phyloP scores from a whole-genome alignment of 2,113 vertebrate species.

The Daboia siamensis region DNA sequence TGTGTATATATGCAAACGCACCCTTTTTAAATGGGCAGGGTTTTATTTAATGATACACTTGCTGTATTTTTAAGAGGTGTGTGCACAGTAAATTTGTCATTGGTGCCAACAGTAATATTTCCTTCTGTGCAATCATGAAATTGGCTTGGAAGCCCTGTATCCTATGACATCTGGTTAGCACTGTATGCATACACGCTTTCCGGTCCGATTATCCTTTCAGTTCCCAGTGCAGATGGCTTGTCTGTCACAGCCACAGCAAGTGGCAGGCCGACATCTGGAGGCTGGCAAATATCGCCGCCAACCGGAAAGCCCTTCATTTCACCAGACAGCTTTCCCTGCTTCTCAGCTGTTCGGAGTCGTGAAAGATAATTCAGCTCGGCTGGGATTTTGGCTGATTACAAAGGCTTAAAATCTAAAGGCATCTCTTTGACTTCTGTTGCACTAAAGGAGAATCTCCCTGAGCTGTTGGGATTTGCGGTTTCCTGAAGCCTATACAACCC shows the following conservation, averaged over 20 bases:
- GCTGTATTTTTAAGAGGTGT: not conserved
- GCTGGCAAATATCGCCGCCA: not conserved
- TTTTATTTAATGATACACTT: not conserved
- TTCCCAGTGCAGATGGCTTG: constrained; percentile 8
- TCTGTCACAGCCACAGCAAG: constrained; percentile 4
- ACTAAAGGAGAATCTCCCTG: not conserved
- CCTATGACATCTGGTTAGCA: not conserved
- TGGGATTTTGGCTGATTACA: not conserved
- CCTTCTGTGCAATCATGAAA: not conserved
- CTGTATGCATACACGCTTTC: not conserved
- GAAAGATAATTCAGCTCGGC: not conserved
- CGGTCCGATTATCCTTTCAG: not conserved
- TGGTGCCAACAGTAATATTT: not conserved
- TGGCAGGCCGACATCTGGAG: constrained; percentile 5
- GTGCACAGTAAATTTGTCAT: not conserved
- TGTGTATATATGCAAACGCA: too few relatives aligned
- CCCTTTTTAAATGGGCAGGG: not conserved
- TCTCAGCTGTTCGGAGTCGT: not conserved
- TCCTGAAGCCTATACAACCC: not conserved
- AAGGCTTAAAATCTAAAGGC: not conserved
- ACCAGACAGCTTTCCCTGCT: not conserved
- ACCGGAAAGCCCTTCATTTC: not conserved
- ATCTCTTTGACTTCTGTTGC: not conserved
- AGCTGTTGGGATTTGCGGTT: not conserved
- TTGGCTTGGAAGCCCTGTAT: not conserved